Evolutionary conservation across 2,113 vertebrate genomes (phyloP).

Genomic region (Alexandromys fortis): DNA sequence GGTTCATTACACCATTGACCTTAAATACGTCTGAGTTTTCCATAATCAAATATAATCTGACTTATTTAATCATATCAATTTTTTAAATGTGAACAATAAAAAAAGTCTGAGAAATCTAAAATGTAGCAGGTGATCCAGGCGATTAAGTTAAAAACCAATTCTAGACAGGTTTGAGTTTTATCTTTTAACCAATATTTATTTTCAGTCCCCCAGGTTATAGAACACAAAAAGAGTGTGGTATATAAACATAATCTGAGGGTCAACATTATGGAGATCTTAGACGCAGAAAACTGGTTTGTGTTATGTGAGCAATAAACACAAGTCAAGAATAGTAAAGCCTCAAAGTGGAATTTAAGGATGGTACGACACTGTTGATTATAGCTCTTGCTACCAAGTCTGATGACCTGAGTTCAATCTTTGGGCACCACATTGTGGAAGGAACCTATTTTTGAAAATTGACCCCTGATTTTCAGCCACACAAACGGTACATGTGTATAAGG

Average conservation of each 20-base stretch:
- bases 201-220: neutral
- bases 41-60: neutral
- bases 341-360: neutral
- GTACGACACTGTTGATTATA: neutral
- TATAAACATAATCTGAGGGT: slow-evolving; percentile 10
- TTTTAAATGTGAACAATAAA: neutral
- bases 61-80: neutral
- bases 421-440: neutral
- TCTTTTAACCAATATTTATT: neutral
- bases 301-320: neutral
- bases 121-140: neutral
- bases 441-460: neutral
- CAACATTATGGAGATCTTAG: neutral
- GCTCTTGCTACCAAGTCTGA: neutral
- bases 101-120: neutral
- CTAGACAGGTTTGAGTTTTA: neutral
- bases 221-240: neutral
- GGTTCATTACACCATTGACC: no score
- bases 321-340: neutral
- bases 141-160: neutral
- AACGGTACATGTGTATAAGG: neutral
- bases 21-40: neutral
- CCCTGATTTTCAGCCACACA: no score
- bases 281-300: neutral
- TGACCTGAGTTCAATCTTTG: no score